Evolutionary conservation across 2,888 invertebrate species (phyloP).

Genomic region (Acronicta psi): DNA sequence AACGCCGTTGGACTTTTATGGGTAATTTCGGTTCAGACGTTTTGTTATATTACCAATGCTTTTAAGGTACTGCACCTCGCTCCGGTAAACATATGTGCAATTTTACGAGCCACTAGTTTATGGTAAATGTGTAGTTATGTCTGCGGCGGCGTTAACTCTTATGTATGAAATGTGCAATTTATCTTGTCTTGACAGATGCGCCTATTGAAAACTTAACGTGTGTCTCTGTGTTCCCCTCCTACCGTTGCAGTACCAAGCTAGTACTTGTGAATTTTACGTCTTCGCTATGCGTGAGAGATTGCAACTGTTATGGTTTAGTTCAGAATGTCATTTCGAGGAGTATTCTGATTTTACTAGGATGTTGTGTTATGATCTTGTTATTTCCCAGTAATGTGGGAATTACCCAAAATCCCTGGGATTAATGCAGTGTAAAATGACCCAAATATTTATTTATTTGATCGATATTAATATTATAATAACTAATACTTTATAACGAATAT

Average conservation of each 20-base stretch:
- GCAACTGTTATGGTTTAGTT: constrained; percentile 37
- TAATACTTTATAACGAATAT: no score
- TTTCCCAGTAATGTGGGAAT: no score
- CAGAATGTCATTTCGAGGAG: constrained; percentile 39
- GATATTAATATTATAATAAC: no score
- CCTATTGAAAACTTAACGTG: constrained; percentile 60
- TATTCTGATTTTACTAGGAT: constrained; percentile 48
- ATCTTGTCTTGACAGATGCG: constrained; percentile 65
- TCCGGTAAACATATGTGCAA: constrained; percentile 86
- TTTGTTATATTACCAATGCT: constrained; percentile 90
- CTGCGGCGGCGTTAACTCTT: constrained; percentile 72
- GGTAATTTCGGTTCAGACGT: constrained; percentile 89
- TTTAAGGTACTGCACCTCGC: constrained; percentile 88
- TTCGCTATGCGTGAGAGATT: constrained; percentile 32
- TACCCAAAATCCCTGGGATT: no score
- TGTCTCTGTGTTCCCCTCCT: constrained; percentile 35
- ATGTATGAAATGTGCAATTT: constrained; percentile 60
- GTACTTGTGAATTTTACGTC: constrained; percentile 35
- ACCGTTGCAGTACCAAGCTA: constrained; percentile 18
- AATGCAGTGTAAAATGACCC: no score
- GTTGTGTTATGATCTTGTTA: no score
- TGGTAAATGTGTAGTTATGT: constrained; percentile 83
- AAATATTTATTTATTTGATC: no score
- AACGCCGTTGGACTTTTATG: constrained; percentile 88
- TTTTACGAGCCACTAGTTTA: constrained; percentile 85